phyloP scores from a whole-genome alignment of 2,113 vertebrate species.

The Turnix velox region DNA sequence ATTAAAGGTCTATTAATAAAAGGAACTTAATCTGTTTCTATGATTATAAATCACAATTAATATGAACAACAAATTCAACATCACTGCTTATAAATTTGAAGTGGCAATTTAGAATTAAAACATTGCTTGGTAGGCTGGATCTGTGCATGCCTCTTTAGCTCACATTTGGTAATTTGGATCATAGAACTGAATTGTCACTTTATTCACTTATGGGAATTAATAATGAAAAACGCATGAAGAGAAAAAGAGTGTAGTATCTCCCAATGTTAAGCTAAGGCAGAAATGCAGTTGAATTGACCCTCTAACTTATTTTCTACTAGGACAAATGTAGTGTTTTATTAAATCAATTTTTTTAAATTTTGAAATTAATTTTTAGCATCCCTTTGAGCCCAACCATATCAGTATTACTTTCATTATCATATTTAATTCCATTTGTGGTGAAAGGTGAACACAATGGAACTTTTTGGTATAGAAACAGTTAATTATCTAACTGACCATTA shows the following conservation, averaged over 20 bases:
- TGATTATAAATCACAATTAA: conserved; percentile 62
- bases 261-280: background rate
- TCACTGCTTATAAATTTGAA: conserved; percentile 30
- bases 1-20: conserved; percentile 35
- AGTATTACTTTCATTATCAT: background rate
- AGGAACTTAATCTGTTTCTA: conserved; percentile 48
- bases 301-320: background rate
- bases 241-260: background rate
- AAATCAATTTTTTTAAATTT: too few species aligned
- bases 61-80: conserved; percentile 57
- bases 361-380: too few species aligned
- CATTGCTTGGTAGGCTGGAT: background rate
- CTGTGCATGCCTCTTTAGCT: background rate
- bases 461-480: background rate
- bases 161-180: background rate
- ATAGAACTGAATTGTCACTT: background rate
- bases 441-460: background rate
- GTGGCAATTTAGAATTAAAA: conserved; percentile 5
- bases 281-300: background rate
- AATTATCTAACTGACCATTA: background rate
- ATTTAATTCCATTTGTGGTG: background rate
- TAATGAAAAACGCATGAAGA: background rate
- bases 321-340: background rate
- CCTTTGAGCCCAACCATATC: background rate
- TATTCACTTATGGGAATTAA: background rate